phyloP scores from a whole-genome alignment of 2,888 invertebrate species.

The Hyposoter dolosus region DNA sequence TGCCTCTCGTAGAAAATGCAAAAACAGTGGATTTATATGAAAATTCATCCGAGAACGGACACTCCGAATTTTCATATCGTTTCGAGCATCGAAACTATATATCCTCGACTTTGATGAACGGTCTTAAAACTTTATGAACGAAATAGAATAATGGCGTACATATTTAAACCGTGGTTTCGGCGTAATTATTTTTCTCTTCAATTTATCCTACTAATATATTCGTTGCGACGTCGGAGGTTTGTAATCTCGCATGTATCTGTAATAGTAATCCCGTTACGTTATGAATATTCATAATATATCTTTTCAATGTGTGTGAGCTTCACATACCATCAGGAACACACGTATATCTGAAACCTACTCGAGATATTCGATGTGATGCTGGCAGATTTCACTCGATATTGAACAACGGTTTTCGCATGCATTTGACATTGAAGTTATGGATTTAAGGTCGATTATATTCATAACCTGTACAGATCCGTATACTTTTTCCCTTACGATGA shows the following conservation, averaged over 20 bases:
- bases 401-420: conserved; percentile 45
- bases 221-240: conserved; percentile 50
- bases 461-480: conserved; percentile 2
- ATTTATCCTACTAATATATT: conserved; percentile 55
- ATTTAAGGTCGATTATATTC: conserved; percentile 39
- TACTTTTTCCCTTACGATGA: background rate
- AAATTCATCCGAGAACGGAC: background rate
- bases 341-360: conserved; percentile 43
- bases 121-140: conserved; percentile 4
- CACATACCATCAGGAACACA: conserved; percentile 48
- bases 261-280: conserved; percentile 70
- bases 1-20: background rate
- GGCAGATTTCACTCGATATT: conserved; percentile 60
- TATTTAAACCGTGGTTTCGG: conserved; percentile 18
- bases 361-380: conserved; percentile 59
- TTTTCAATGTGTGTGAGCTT: conserved; percentile 23
- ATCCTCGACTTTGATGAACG: background rate
- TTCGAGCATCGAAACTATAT: conserved; percentile 8
- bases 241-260: conserved; percentile 65
- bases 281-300: conserved; percentile 71
- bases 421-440: conserved; percentile 45
- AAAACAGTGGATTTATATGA: background rate
- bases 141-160: conserved; percentile 31
- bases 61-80: conserved; percentile 1
- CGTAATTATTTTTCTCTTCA: conserved; percentile 37